phyloP scores from a whole-genome alignment of 2,888 invertebrate genomes.

The Erebia aethiops region DNA sequence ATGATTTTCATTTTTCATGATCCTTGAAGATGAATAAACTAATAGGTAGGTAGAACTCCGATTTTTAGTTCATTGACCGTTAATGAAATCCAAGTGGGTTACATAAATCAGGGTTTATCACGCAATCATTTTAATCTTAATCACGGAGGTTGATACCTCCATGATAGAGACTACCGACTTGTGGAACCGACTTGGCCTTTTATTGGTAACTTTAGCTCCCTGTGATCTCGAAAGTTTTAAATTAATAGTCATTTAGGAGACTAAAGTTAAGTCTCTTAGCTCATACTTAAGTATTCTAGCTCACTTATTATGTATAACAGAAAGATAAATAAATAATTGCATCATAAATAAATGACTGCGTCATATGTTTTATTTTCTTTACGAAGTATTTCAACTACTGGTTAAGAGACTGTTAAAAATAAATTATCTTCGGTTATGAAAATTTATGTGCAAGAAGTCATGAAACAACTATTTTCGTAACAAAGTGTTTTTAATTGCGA shows the following conservation, averaged over 20 bases:
- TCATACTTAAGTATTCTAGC: background rate
- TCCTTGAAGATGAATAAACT: too few species aligned
- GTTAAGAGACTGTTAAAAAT: slow-evolving; percentile 9
- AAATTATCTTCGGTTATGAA: slow-evolving; percentile 51
- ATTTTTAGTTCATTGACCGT: too few species aligned
- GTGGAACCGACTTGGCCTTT: too few species aligned
- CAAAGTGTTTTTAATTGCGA: slow-evolving; percentile 40
- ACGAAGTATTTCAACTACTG: slow-evolving; percentile 13
- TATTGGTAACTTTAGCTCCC: too few species aligned
- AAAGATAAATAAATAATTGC: slow-evolving; percentile 7
- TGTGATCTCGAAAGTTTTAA: background rate
- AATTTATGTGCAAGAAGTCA: slow-evolving; percentile 56
- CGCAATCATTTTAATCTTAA: too few species aligned
- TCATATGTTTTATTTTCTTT: slow-evolving; percentile 13
- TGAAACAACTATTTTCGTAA: slow-evolving; percentile 45
- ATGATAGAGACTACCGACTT: too few species aligned
- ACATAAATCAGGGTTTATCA: too few species aligned
- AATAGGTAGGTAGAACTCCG: too few species aligned
- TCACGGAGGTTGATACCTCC: too few species aligned
- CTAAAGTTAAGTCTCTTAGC: background rate
- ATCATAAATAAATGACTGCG: background rate
- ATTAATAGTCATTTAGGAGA: background rate
- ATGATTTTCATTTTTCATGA: too few species aligned
- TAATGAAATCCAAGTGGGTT: too few species aligned
- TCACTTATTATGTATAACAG: background rate